phyloP scores from a whole-genome alignment of 2,113 vertebrate genomes.

The Eubucco bourcierii region DNA sequence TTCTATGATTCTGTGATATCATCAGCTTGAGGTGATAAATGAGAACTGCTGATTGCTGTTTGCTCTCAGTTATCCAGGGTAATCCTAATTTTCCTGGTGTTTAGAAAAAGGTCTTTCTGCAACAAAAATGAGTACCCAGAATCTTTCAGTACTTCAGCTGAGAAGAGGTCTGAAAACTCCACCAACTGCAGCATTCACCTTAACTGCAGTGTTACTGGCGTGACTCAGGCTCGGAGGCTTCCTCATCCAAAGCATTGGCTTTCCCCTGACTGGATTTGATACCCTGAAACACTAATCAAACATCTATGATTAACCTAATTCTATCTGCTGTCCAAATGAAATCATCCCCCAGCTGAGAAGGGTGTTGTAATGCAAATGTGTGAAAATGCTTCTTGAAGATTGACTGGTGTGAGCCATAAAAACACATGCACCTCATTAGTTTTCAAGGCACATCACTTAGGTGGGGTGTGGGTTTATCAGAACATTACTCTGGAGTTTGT shows the following conservation, averaged over 20 bases:
- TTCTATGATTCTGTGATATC: too few relatives aligned
- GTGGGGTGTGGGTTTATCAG: neutral
- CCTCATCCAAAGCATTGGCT: neutral
- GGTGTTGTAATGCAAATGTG: neutral
- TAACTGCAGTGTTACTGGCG: neutral
- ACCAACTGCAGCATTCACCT: neutral
- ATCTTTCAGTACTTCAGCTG: neutral
- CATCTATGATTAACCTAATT: neutral
- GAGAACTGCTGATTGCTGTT: neutral
- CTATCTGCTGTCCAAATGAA: neutral
- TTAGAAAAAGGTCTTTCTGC: neutral
- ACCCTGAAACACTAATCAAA: neutral
- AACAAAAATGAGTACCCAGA: neutral
- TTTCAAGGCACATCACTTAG: neutral
- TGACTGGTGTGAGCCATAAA: neutral
- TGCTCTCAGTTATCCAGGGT: neutral
- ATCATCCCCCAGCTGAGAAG: neutral
- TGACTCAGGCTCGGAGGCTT: neutral
- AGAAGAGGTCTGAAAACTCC: neutral
- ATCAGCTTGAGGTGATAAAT: slow-evolving; percentile 4
- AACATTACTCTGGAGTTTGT: neutral
- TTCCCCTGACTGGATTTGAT: neutral
- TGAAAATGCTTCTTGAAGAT: neutral
- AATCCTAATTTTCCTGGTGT: neutral
- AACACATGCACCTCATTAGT: neutral